A percentile compares a stretch with the other conserved stretches of the same genome.
Evolutionary conservation across 30 jellyfish, hydroid and myxozoan species (phyloP).

Genomic region (Turritopsis rubra): DNA sequence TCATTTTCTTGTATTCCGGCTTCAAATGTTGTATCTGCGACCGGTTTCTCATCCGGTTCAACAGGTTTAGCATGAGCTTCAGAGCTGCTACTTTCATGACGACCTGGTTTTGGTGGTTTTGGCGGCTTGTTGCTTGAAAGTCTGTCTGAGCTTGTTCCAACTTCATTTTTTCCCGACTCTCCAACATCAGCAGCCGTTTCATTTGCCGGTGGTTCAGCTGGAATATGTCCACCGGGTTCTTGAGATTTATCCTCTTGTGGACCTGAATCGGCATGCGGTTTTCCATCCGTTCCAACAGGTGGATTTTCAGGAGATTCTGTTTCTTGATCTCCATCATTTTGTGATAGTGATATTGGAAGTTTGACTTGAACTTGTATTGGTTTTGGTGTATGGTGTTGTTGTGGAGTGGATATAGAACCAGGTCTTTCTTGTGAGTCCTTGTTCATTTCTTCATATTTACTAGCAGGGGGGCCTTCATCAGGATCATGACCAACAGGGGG

Average conservation of each 20-base stretch:
- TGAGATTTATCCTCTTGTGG: slow-evolving; percentile 4
- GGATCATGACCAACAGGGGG: slow-evolving; percentile 51
- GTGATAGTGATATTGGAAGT: background rate
- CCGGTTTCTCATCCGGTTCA: background rate
- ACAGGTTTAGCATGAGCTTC: background rate
- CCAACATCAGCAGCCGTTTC: slow-evolving; percentile 13
- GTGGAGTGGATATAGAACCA: background rate
- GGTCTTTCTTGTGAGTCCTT: background rate
- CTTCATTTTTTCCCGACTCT: slow-evolving; percentile 28
- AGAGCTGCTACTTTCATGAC: background rate
- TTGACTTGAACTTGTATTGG: background rate
- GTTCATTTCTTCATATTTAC: background rate
- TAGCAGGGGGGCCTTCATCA: slow-evolving; percentile 7
- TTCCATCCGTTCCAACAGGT: slow-evolving; percentile 19
- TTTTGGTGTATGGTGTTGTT: background rate
- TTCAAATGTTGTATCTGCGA: slow-evolving; percentile 29
- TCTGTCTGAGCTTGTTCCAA: slow-evolving; percentile 15
- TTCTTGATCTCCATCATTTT: background rate
- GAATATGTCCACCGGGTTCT: background rate
- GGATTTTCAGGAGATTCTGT: background rate
- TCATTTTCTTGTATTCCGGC: slow-evolving; percentile 30
- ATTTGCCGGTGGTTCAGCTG: background rate
- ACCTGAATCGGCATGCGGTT: slow-evolving; percentile 19
- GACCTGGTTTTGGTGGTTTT: background rate
- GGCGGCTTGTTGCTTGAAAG: background rate